Percentiles rank a stretch among this genome's conserved stretches.
These are phyloP conservation scores for Hypercompe scribonia DNA, from an alignment of 2,888 invertebrate species.

Conservation along the genomic window DNA sequence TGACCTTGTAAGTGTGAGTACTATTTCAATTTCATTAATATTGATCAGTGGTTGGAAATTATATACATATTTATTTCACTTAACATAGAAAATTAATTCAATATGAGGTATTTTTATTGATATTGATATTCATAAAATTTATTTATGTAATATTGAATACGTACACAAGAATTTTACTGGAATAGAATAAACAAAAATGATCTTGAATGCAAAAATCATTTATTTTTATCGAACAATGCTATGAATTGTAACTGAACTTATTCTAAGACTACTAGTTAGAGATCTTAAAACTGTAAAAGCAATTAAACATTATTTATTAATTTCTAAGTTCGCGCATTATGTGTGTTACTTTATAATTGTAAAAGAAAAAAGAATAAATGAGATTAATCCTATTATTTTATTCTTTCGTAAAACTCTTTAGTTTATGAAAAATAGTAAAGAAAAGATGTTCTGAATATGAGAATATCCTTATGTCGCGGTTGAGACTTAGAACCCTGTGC, in stretches of 20 bases:
- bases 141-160: neutral
- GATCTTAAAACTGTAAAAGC: no score
- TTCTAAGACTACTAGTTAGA: no score
- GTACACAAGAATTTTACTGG: neutral
- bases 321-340: no score
- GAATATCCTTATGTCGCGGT: neutral
- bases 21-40: no score
- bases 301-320: no score
- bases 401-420: neutral
- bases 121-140: neutral
- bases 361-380: no score
- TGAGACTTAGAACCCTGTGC: neutral
- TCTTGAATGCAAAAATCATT: neutral
- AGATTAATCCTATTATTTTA: no score
- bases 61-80: neutral
- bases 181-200: neutral
- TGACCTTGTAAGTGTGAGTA: no score
- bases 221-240: neutral
- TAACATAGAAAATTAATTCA: neutral
- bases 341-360: no score
- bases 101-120: neutral
- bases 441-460: neutral
- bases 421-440: neutral
- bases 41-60: no score
- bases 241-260: no score